Percentiles rank a stretch among this genome's conserved stretches.
Evolutionary conservation across 2,113 vertebrate species (phyloP).

Genomic region (Uria aalge): DNA sequence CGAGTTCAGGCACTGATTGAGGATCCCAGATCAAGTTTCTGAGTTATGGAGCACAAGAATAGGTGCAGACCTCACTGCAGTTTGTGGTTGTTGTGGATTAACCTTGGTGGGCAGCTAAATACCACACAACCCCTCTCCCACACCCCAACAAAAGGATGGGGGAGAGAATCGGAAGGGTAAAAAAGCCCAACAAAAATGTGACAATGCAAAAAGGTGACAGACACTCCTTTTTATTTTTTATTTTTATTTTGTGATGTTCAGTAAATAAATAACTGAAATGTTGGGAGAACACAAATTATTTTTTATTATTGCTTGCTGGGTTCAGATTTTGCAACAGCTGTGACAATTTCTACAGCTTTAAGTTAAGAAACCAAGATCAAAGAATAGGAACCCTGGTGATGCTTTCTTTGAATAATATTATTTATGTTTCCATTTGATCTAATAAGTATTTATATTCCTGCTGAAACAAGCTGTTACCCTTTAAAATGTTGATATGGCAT

Average conservation of each 20-base stretch:
- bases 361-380: neutral
- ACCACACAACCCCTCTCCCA: neutral
- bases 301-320: neutral
- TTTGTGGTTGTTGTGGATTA: neutral
- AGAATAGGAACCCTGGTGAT: neutral
- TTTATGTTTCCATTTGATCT: constrained; percentile 36
- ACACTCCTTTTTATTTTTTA: neutral
- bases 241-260: neutral
- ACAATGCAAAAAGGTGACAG: neutral
- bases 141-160: neutral
- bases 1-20: neutral
- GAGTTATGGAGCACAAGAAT: neutral
- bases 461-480: neutral
- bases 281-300: neutral
- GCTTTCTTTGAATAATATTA: neutral
- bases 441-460: constrained; percentile 30
- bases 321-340: neutral
- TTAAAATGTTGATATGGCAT: neutral
- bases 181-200: neutral
- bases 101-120: neutral
- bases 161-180: neutral
- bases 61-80: neutral
- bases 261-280: neutral
- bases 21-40: neutral
- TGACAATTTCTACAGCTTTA: neutral